Evolutionary conservation across 2,888 invertebrate species (phyloP).

Genomic region (Drosophila ezoana): DNA sequence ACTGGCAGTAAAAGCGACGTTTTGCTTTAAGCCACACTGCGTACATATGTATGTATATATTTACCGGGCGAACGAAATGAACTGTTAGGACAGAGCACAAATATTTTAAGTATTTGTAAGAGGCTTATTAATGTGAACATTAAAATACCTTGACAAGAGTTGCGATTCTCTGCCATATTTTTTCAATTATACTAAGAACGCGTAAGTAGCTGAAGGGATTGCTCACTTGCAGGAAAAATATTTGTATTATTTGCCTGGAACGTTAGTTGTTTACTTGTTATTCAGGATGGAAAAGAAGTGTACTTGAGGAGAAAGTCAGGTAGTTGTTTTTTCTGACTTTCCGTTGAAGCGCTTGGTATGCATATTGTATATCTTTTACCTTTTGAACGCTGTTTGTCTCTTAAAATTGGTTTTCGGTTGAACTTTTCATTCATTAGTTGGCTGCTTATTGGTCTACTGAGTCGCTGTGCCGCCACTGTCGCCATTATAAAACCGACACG

Average conservation of each 20-base stretch:
- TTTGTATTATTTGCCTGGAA: conserved; percentile 7
- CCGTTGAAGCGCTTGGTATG: not conserved
- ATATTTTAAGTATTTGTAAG: conserved; percentile 5
- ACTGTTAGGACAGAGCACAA: conserved; percentile 14
- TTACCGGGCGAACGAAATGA: conserved; percentile 52
- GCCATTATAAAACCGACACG: conserved; percentile 61
- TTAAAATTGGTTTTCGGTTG: conserved; percentile 21
- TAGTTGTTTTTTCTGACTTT: not conserved
- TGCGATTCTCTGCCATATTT: not conserved
- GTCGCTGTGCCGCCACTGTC: conserved; percentile 26
- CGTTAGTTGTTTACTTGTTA: conserved; percentile 1
- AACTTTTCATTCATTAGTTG: conserved; percentile 38
- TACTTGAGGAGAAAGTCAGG: not conserved
- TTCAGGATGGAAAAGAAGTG: not conserved
- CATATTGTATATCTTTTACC: not conserved
- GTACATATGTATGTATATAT: conserved; percentile 65
- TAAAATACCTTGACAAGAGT: conserved; percentile 4
- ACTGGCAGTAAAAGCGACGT: conserved; percentile 17
- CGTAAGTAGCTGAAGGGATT: conserved; percentile 1
- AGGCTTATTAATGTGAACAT: conserved; percentile 6
- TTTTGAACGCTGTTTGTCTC: conserved; percentile 2
- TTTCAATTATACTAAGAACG: not conserved
- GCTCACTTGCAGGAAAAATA: conserved; percentile 17
- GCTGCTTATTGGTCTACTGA: not conserved
- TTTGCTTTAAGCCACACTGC: conserved; percentile 42